phyloP scores from a whole-genome alignment of 2,797 vertebrate genomes.

The Coluber constrictor region DNA sequence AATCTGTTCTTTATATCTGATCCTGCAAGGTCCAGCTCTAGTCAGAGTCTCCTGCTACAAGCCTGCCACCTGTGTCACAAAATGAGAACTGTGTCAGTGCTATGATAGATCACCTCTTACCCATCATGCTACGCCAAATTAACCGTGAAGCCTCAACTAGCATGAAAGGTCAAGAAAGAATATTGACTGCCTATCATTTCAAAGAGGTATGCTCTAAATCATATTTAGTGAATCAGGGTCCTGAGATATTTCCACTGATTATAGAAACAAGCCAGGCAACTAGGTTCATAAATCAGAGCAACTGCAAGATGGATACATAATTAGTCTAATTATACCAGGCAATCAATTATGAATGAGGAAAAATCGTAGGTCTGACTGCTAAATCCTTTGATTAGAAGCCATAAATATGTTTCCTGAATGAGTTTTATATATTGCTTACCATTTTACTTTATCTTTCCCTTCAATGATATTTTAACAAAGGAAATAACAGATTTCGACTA shows the following conservation, averaged over 20 bases:
- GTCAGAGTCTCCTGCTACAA: neutral
- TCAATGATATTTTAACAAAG: conserved; percentile 28
- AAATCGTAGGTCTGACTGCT: conserved; percentile 14
- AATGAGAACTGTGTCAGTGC: neutral
- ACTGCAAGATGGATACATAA: conserved; percentile 13
- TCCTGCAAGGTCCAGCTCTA: neutral
- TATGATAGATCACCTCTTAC: neutral
- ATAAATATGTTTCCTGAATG: conserved; percentile 29
- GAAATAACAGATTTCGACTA: conserved; percentile 18
- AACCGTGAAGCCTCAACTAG: neutral
- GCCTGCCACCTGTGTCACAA: neutral
- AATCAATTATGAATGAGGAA: neutral
- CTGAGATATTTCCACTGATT: conserved; percentile 40
- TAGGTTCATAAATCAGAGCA: conserved; percentile 22
- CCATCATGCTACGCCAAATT: rapidly evolving
- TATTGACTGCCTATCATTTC: neutral
- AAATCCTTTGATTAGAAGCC: conserved; percentile 23
- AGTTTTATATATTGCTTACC: conserved; percentile 30
- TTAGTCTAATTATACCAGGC: conserved; percentile 32
- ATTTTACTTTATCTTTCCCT: conserved; percentile 13
- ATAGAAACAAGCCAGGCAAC: conserved; percentile 17
- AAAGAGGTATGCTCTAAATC: conserved; percentile 17
- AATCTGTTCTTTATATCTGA: neutral
- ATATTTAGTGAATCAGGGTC: conserved; percentile 19
- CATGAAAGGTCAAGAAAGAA: conserved; percentile 10